phyloP scores from a whole-genome alignment of 2,797 vertebrate species.

The Chiropotes sagulatus region DNA sequence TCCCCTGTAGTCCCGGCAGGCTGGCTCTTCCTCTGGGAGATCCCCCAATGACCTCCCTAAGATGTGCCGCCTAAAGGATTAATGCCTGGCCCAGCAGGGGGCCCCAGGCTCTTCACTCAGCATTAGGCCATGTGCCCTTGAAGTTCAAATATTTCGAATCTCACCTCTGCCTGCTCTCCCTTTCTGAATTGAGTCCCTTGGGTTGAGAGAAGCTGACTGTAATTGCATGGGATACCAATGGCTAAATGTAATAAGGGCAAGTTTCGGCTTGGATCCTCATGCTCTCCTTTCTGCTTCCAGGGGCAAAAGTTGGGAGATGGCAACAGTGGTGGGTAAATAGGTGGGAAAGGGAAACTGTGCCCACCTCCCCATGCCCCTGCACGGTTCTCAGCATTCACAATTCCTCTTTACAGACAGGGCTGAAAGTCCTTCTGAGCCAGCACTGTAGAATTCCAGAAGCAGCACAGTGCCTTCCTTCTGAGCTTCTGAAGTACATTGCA shows the following conservation, averaged over 20 bases:
- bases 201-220: not conserved
- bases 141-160: not conserved
- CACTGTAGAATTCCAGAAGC: not conserved
- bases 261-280: not conserved
- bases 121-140: not conserved
- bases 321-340: not conserved
- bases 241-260: not conserved
- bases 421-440: not conserved
- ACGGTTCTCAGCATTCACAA: not conserved
- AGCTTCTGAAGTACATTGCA: not conserved
- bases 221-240: not conserved
- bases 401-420: not conserved
- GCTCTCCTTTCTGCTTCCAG: not conserved
- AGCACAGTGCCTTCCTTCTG: not conserved
- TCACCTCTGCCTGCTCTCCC: not conserved
- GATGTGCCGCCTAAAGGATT: not conserved
- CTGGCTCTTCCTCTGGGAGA: not conserved
- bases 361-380: fast-evolving
- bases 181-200: not conserved
- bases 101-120: not conserved
- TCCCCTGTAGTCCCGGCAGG: not conserved
- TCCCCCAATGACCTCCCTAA: not conserved
- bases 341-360: not conserved
- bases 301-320: not conserved
- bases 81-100: not conserved